A percentile compares a stretch with the other conserved stretches of the same genome.
Conservation (phyloP, 2,888 invertebrate species). For the Cryptocephalus moraei region DNA sequence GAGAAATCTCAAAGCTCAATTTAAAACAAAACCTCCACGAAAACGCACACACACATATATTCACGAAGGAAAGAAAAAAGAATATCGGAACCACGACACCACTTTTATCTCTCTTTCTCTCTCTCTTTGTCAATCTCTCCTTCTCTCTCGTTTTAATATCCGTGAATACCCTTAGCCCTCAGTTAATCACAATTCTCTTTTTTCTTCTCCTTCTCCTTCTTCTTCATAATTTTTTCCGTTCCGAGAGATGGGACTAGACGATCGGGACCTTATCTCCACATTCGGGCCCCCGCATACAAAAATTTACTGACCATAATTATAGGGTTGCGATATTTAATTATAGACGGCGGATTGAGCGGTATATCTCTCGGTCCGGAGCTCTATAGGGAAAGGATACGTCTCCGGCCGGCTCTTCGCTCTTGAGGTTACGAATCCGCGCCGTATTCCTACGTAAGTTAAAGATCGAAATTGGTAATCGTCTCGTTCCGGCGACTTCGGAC, state of each 20-base stretch:
- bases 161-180: not conserved
- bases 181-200: constrained; percentile 3
- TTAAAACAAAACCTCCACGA: too few species aligned
- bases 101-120: too few species aligned
- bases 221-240: constrained; percentile 29
- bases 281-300: constrained; percentile 46
- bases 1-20: too few species aligned
- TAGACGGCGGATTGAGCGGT: constrained; percentile 42
- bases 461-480: not conserved
- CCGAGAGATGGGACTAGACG: constrained; percentile 38
- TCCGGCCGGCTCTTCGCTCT: not conserved
- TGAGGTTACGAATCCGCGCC: not conserved
- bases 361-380: not conserved
- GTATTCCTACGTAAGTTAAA: not conserved
- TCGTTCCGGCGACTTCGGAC: not conserved
- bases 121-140: too few species aligned
- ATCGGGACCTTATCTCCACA: constrained; percentile 40
- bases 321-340: constrained; percentile 75
- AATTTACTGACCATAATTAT: constrained; percentile 81
- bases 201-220: too few species aligned
- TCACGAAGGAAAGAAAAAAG: too few species aligned
- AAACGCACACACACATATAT: too few species aligned
- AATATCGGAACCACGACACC: too few species aligned
- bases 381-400: not conserved
- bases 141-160: not conserved